Percentiles rank a stretch among this genome's conserved stretches.
phyloP scores from a whole-genome alignment of 2,797 vertebrate genomes.

The Neostethus bicornis region DNA sequence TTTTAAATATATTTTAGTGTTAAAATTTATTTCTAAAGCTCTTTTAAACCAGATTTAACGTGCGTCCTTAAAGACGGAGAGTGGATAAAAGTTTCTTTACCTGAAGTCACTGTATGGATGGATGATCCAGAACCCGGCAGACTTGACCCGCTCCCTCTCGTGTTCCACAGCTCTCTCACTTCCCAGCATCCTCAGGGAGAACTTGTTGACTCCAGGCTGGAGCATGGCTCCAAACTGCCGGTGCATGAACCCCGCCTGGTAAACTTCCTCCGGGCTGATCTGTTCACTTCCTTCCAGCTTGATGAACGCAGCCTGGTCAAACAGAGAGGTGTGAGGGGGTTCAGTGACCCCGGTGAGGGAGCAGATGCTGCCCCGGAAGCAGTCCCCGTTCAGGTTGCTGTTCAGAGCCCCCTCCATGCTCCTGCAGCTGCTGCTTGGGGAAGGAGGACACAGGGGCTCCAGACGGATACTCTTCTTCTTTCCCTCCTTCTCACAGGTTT shows the following conservation, averaged over 20 bases:
- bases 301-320: slow-evolving; percentile 85
- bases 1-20: too few species aligned
- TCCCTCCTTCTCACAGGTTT: slow-evolving; percentile 85
- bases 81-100: too few species aligned
- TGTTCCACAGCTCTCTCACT: slow-evolving; percentile 98
- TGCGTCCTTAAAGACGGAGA: too few species aligned
- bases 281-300: slow-evolving; percentile 90
- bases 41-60: too few species aligned
- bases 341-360: slow-evolving; percentile 91
- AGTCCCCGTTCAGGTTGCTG: slow-evolving; percentile 96
- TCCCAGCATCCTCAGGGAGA: slow-evolving; percentile 98
- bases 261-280: slow-evolving; percentile 89
- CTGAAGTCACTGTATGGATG: slow-evolving; percentile 99
- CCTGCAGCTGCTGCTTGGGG: slow-evolving; percentile 79
- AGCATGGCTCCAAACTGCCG: slow-evolving; percentile 97
- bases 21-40: too few species aligned
- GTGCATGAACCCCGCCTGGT: slow-evolving; percentile 95
- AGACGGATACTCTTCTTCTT: slow-evolving; percentile 91
- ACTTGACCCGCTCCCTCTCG: slow-evolving; percentile 95
- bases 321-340: slow-evolving; percentile 68
- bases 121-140: slow-evolving; percentile 99
- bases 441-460: slow-evolving; percentile 86
- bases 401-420: slow-evolving; percentile 79
- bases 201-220: slow-evolving; percentile 99
- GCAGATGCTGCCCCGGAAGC: slow-evolving; percentile 90